These are phyloP conservation scores for Sarcophilus harrisii DNA, from an alignment of 2,797 vertebrate species.

Conservation along the genomic window DNA sequence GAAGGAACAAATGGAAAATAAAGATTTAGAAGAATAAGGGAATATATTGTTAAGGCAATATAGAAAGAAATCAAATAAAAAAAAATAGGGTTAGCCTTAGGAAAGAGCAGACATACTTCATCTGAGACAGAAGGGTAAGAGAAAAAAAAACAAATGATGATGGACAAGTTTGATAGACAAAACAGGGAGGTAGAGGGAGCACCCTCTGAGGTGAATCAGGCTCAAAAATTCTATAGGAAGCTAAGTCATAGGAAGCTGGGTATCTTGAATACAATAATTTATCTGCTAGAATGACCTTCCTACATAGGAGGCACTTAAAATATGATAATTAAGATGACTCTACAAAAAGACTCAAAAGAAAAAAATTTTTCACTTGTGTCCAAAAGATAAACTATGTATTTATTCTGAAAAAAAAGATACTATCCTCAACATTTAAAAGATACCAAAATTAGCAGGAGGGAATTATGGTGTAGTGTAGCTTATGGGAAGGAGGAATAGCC, in stretches of 20 bases:
- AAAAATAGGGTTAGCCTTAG: background rate
- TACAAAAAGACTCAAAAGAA: conserved; percentile 22
- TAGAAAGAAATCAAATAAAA: background rate
- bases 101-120: background rate
- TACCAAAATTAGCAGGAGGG: background rate
- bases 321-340: background rate
- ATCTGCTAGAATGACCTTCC: background rate
- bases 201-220: background rate
- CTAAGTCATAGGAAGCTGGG: background rate
- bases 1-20: background rate
- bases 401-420: background rate
- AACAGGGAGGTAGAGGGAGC: background rate
- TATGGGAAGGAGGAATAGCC: background rate
- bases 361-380: background rate
- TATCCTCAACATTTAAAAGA: background rate
- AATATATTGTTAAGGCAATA: background rate
- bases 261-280: too few relatives aligned
- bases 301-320: background rate
- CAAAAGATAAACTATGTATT: background rate
- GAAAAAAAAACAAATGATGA: background rate
- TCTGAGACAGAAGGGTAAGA: background rate
- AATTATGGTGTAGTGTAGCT: background rate
- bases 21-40: background rate
- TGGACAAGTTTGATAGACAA: background rate
- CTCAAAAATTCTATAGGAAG: background rate